A percentile compares a stretch with the other conserved stretches of the same genome.
Evolutionary conservation across 2,888 invertebrate genomes (phyloP).

Genomic region (Hydroisotoma schaefferi): DNA sequence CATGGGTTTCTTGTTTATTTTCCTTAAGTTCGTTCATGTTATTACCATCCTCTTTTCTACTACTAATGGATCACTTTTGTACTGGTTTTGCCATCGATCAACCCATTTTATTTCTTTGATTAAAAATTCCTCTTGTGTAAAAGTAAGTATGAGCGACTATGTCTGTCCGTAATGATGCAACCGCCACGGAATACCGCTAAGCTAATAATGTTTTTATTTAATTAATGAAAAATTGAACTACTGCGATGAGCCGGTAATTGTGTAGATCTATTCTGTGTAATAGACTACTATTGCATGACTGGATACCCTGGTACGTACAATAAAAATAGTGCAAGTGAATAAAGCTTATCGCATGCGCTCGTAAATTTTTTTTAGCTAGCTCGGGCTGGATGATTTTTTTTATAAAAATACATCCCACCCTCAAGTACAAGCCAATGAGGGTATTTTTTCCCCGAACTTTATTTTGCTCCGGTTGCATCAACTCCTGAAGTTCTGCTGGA

Average conservation of each 20-base stretch:
- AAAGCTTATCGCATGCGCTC: slow-evolving; percentile 7
- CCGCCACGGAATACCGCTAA: no score
- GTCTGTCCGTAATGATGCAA: no score
- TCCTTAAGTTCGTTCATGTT: not conserved
- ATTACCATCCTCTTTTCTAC: no score
- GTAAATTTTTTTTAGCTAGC: not conserved
- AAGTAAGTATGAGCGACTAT: no score
- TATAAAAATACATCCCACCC: slow-evolving; percentile 34
- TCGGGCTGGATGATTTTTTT: not conserved
- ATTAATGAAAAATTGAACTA: no score
- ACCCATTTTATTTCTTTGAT: not conserved
- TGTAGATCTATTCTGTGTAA: no score
- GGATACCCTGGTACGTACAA: no score
- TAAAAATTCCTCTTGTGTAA: no score
- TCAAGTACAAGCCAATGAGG: slow-evolving; percentile 28
- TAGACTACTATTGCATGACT: no score
- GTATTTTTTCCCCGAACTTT: slow-evolving; percentile 32
- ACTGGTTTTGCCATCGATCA: not conserved
- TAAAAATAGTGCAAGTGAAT: not conserved
- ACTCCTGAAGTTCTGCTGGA: not conserved
- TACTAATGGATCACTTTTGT: not conserved
- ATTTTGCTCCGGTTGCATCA: slow-evolving; percentile 8
- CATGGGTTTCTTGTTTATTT: not conserved
- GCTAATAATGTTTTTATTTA: no score
- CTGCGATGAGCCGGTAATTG: no score